Evolutionary conservation across 2,113 vertebrate species (phyloP), one percentile per base, ranked within the genome.

Genomic region (Fulica atra): DNA sequence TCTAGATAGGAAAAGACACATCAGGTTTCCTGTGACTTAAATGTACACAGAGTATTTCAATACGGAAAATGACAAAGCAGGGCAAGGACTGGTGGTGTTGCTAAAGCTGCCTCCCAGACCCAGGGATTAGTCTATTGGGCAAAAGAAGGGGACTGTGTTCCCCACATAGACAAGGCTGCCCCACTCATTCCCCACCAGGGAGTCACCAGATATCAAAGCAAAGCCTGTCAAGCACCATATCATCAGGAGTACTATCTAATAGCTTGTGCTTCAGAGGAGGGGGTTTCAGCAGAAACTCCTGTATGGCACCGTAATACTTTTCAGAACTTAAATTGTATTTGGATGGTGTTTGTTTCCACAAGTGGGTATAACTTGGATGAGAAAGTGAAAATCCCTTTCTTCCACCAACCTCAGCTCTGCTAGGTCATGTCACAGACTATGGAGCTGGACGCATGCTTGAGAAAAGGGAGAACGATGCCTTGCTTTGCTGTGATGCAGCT

Each of bases 281-380:
- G 4, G 35, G 53, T 38, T 65, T 65, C 53, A 80, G 12, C 28
- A 86, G 33, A 80, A 68, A 31, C 20, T 51, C 42, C 23, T 53
- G 9, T 18, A 51, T 0, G 2, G 9, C 35, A 88, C 42, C 48
- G 35, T 9, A 33, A 80, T 12, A 35, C 1, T 0, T 29, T 12
- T 25, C 0, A 68, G 38, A 76, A 60, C 11, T 79, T 85, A 10
- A 35, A 14, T 85, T 70, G 26, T 72, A 11, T 86, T 61, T 80
- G 48, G n/a, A 29, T 9, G 26, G 3, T 9, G 5, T 1, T 48
- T 95, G 11, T 60, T 86, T 73, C 13, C 36, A 57, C 18, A 6
- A 53, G 24, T 8, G 8, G 16, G 10, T 48, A 17, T 10, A 38
- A 16, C 24, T 21, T 24, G 6, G 13, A 23, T 68, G 42, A 38